These are phyloP conservation scores for Remorina albescens DNA, from an alignment of 2,797 vertebrate species.

Conservation along the genomic window DNA sequence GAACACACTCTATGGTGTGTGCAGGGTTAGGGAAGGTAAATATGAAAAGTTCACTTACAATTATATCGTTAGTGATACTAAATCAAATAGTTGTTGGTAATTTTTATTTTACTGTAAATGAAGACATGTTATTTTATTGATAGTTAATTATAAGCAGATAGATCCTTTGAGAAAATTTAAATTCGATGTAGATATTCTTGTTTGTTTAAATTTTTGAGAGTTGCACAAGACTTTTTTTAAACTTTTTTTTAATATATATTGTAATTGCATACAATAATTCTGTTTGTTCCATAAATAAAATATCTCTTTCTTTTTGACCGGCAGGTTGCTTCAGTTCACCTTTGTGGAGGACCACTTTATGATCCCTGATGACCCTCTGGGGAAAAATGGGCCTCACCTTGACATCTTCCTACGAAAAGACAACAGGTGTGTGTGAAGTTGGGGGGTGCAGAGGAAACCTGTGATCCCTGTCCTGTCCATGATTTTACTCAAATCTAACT, in stretches of 20 bases:
- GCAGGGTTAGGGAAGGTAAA: too few relatives aligned
- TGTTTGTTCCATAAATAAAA: too few relatives aligned
- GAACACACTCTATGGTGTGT: too few relatives aligned
- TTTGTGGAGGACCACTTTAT: conserved; percentile 97
- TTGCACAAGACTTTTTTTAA: too few relatives aligned
- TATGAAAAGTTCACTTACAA: neutral
- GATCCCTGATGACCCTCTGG: conserved; percentile 98
- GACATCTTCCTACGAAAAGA: conserved; percentile 90
- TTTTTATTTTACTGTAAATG: neutral
- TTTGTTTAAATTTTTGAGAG: too few relatives aligned
- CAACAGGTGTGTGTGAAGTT: conserved; percentile 77
- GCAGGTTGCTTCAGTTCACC: conserved; percentile 94
- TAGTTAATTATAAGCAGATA: neutral
- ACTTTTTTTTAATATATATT: too few relatives aligned
- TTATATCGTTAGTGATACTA: neutral
- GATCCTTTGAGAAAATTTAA: too few relatives aligned
- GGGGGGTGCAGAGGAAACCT: neutral
- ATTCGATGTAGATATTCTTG: neutral
- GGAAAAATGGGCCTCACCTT: conserved; percentile 91
- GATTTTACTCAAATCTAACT: neutral
- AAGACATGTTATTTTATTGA: neutral
- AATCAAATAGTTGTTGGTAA: neutral
- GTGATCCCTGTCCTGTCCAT: neutral
- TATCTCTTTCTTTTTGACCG: neutral
- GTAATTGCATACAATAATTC: too few relatives aligned